A percentile compares a stretch with the other conserved stretches of the same genome.
phyloP scores from a whole-genome alignment of 2,888 invertebrate species.

The Parnassius orleans region DNA sequence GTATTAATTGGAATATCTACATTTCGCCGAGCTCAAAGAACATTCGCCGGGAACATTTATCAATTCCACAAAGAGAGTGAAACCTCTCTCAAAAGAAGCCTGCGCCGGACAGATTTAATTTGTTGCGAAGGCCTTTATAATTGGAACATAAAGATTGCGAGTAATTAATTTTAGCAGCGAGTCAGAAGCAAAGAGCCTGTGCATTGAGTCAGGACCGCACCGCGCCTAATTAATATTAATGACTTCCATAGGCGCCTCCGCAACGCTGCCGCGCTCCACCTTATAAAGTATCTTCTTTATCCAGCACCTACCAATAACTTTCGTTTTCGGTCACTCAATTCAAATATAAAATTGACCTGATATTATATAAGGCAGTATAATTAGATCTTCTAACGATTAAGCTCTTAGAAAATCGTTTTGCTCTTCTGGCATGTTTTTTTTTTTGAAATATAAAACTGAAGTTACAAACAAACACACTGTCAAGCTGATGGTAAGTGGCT shows the following conservation, averaged over 20 bases:
- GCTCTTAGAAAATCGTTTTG: no score
- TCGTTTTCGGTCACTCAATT: conserved; percentile 15
- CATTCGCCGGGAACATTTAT: conserved; percentile 77
- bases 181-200: conserved; percentile 78
- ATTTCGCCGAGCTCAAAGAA: conserved; percentile 70
- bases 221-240: conserved; percentile 80
- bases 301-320: conserved; percentile 48
- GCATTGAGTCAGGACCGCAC: conserved; percentile 67
- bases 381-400: no score
- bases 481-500: no score
- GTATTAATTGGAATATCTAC: conserved; percentile 49
- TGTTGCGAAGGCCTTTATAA: conserved; percentile 82
- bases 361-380: no score
- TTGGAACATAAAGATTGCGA: conserved; percentile 81
- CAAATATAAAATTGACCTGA: conserved; percentile 1
- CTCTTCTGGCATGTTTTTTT: no score
- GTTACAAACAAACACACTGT: no score
- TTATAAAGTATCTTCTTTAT: conserved; percentile 53
- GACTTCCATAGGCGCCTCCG: conserved; percentile 64
- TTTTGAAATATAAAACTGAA: no score
- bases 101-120: conserved; percentile 81
- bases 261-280: conserved; percentile 38
- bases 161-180: conserved; percentile 81
- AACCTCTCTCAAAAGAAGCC: conserved; percentile 79
- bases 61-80: conserved; percentile 80